Percentiles rank a stretch among this genome's conserved stretches.
phyloP scores from a whole-genome alignment of 2,113 vertebrate species.

The Corvus cornix region DNA sequence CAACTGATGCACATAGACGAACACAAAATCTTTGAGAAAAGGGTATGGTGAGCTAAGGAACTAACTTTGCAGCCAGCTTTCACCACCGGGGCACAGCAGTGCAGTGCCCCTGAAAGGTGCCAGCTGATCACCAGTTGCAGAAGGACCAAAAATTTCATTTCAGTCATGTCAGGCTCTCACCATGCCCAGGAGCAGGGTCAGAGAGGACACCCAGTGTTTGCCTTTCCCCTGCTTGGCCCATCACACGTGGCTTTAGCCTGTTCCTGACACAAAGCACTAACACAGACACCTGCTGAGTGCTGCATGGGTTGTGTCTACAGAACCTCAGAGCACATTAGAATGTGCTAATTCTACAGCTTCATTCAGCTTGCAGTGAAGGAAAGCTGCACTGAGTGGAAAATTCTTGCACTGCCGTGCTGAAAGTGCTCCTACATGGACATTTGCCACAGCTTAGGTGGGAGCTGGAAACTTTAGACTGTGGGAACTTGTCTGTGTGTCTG shows the following conservation, averaged over 20 bases:
- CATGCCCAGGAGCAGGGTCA: not conserved
- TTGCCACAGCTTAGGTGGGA: not conserved
- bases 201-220: not conserved
- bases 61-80: not conserved
- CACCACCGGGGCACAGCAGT: not conserved
- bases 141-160: not conserved
- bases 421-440: not conserved
- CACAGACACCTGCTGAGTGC: fast-evolving
- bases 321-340: not conserved
- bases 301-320: fast-evolving
- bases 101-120: not conserved
- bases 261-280: not conserved
- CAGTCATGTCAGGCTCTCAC: not conserved
- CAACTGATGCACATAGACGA: not conserved
- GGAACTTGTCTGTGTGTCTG: not conserved
- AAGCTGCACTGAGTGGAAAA: not conserved
- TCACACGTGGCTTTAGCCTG: too few species aligned
- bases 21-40: not conserved
- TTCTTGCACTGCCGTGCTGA: not conserved
- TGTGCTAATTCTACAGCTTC: not conserved
- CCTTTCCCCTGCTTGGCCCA: not conserved
- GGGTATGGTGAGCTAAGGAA: not conserved
- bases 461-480: not conserved
- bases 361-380: not conserved
- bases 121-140: not conserved